Base-by-base conservation (phyloP, 2,797 vertebrate genomes). In the Halcyon leucocephala region DNA sequence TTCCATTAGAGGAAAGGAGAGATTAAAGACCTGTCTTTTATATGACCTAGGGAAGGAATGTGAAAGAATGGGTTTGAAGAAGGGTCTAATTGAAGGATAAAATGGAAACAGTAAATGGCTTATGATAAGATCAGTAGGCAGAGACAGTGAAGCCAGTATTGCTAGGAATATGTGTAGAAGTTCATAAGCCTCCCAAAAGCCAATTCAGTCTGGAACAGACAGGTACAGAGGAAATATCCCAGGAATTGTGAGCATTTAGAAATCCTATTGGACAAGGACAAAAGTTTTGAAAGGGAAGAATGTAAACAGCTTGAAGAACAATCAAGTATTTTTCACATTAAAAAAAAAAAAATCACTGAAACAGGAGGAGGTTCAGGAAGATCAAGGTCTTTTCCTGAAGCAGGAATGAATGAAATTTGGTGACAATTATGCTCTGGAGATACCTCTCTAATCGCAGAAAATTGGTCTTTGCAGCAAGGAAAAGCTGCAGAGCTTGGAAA, bases 11-110 rank as follows among this genome's bases (percentile, higher is more conserved):
- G 46, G 57, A 87, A 74, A 64, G 49, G 31, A 77, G 73, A 95
- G 96, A 97, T 97, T 97, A 96, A 95, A 97, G 91, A 69, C 85
- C 58, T 95, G 82, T 88, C 78, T 86, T 95, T 86, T 91, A 92
- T 95, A 93, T 66, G 83, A 77, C 77, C 89, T 87, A 65, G 44
- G 89, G 72, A 86, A 94, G 54, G 80, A 86, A 96, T 90, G 86
- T 89, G 55, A 90, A 88, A 84, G 66, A 91, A 82, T 86, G 77
- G 62, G 61, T 89, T 94, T 96, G 70, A 97, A 97, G 89, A 89
- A 83, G 58, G 73, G 14, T 82, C 94, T 97, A 96, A 88, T 95
- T 95, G 95, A 96, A 95, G 74, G 51, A 86, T 86, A 84, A 93
- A 95, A 54, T 86, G 88, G 86, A 94, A 92, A 93, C 0, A 0